Base-by-base conservation (phyloP, 2,113 vertebrate genomes). In the Poecile atricapillus region DNA sequence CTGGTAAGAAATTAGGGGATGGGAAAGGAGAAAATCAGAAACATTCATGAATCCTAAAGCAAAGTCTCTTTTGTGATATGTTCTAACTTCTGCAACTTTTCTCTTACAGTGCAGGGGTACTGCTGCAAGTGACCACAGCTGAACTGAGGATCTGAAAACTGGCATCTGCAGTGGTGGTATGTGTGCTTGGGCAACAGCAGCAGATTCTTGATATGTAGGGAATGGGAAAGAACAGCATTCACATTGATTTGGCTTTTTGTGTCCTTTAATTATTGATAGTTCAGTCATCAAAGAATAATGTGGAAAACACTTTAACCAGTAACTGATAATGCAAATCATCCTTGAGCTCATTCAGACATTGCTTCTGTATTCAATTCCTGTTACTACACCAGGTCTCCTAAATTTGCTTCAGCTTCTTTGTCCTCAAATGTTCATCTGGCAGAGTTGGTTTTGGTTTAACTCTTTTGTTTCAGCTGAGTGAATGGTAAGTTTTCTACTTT, bases 291-390 rank as follows among this genome's bases (percentile, higher is more conserved):
- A 78, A 74, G 46, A 56, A 75, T 70, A 52, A 44, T 16, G 11
- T 58, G 70, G 39, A 71, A 67, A 93, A 65, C 50, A 50, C 86
- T 90, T 93, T 46, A 93, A 93, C 87, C 17, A 81, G 35, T 73
- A 91, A 69, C 68, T 81, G 69, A 69, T 82, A 49, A 81, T 81
- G 39, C 52, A 47, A 63, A 78, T 31, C 11, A 76, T 33, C 11
- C 74, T 91, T 55, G 65, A 81, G 35, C 53, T 95, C 44, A 41
- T 80, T 96, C 88, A 96, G 60, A 91, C 35, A 43, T 44, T 64
- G 8, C 59, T 63, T 77, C 35, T 77, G 4, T 65, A 13, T 74
- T 79, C 13, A 39, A 10, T 27, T 78, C 30, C 55, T 82, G 28
- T 35, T 64, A 13, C 39, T 15, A 41, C 33, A 22, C 4, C 39